Evolutionary conservation across 2,888 invertebrate species (phyloP).

Genomic region (Bellardia bayeri): DNA sequence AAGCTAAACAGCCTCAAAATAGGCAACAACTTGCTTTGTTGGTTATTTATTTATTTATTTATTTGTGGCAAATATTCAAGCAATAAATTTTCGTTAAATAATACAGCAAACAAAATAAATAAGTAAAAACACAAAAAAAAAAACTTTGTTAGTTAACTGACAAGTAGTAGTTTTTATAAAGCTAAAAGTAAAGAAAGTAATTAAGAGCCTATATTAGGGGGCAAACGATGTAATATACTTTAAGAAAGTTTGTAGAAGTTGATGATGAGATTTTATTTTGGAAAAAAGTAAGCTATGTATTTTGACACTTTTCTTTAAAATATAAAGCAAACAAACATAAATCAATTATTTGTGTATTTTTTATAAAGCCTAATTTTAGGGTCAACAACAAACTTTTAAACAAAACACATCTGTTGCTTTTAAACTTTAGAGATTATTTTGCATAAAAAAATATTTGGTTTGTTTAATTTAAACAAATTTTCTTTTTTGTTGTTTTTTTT

Average conservation of each 20-base stretch:
- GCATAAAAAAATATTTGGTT: neutral
- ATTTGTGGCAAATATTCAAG: constrained; percentile 40
- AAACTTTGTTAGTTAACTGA: constrained; percentile 41
- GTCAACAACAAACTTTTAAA: neutral
- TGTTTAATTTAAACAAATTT: neutral
- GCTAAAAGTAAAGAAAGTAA: constrained; percentile 25
- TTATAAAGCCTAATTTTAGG: neutral
- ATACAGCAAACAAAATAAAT: constrained; percentile 41
- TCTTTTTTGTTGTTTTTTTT: neutral
- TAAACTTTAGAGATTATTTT: neutral
- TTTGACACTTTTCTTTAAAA: neutral
- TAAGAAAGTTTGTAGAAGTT: neutral
- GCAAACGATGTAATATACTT: neutral
- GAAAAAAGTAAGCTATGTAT: neutral
- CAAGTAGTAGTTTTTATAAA: constrained; percentile 28
- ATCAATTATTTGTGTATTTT: constrained; percentile 21
- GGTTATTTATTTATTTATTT: constrained; percentile 70
- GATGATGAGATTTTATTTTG: neutral
- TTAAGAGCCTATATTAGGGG: constrained; percentile 56
- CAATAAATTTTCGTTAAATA: constrained; percentile 66
- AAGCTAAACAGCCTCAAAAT: constrained; percentile 65
- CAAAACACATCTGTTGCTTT: constrained; percentile 32
- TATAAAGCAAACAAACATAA: constrained; percentile 22
- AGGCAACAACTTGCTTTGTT: constrained; percentile 72
- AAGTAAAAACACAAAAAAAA: neutral